Evolutionary conservation across 2,888 invertebrate species (phyloP), one percentile per base, ranked within the genome.

Genomic region (Aplocera efformata): DNA sequence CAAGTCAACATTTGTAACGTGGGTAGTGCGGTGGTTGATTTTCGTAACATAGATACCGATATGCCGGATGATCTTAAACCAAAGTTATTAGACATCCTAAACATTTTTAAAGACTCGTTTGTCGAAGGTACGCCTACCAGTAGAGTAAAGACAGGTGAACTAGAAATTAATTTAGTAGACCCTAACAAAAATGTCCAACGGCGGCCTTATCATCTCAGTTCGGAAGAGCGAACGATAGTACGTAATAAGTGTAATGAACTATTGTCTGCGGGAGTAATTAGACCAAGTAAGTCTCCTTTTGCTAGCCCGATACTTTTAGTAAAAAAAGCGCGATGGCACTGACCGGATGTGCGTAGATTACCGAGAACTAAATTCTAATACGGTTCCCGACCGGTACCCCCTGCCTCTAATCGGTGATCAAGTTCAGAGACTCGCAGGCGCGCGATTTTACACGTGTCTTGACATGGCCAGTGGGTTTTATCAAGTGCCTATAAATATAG

Each of bases 301-400:
- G 26, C 33, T 1, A 33, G 33, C 13, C 33, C 33, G 1, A 26
- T 10, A 1, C 26, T 33, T 0, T 20, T 33, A 10, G 33, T 33
- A n/a, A 0, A 33, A 33, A 13, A 33, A 33, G 8, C 10, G 8
- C 1, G 33, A 33, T 10, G 33, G 33, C 1, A 26, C 33, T 1
- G 25, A 33, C 7, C 33, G 26, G 0, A 26, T 20, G 26, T 4
- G 6, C n/a, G 17, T 29, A n/a, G 29, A 29, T n/a, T 29, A 29
- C 8, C 7, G 17, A 2, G 29, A 29, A 8, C 17, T 29, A 7
- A 29, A 29, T 17, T 17, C 3, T 17, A 29, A 29, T 13, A 29
- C 29, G 4, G 29, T 29, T n/a, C 17, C 29, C 13, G 29, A 29
- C 7, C 13, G 29, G 29, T 29, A 29, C 17, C 29, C 29, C 3